phyloP scores from a whole-genome alignment of 1,140 invertebrate species.

The Solenopsis invicta region DNA sequence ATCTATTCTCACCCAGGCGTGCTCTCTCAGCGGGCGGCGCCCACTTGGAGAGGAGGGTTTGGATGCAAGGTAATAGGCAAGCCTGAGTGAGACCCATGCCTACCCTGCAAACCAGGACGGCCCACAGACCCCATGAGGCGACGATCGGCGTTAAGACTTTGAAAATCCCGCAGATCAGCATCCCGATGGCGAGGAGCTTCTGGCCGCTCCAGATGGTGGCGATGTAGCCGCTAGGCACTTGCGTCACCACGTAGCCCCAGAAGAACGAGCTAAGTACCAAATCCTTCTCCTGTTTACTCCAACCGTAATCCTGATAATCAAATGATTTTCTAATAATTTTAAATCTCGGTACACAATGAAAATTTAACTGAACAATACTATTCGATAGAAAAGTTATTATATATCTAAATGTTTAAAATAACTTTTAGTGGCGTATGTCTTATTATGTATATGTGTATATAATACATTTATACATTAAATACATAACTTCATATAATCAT shows the following conservation, averaged over 20 bases:
- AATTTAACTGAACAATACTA: neutral
- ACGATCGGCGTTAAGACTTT: slow-evolving; percentile 83
- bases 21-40: slow-evolving; percentile 85
- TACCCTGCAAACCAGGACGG: slow-evolving; percentile 87
- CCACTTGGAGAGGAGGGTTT: slow-evolving; percentile 90
- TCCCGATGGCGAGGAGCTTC: slow-evolving; percentile 88
- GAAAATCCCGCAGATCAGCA: slow-evolving; percentile 89
- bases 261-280: slow-evolving; percentile 90
- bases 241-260: slow-evolving; percentile 90
- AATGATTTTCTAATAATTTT: neutral
- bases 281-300: slow-evolving; percentile 88
- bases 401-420: neutral
- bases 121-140: slow-evolving; percentile 83
- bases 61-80: slow-evolving; percentile 89
- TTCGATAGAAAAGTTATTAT: neutral
- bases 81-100: slow-evolving; percentile 90
- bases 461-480: neutral
- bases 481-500: neutral
- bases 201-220: slow-evolving; percentile 88
- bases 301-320: slow-evolving; percentile 85
- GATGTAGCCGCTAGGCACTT: slow-evolving; percentile 88
- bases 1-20: slow-evolving; percentile 81
- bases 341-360: neutral
- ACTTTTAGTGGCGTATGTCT: neutral
- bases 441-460: neutral